A percentile compares a stretch with the other conserved stretches of the same genome.
Conservation (phyloP, 2,888 invertebrate species). For the Junonia oenone region DNA sequence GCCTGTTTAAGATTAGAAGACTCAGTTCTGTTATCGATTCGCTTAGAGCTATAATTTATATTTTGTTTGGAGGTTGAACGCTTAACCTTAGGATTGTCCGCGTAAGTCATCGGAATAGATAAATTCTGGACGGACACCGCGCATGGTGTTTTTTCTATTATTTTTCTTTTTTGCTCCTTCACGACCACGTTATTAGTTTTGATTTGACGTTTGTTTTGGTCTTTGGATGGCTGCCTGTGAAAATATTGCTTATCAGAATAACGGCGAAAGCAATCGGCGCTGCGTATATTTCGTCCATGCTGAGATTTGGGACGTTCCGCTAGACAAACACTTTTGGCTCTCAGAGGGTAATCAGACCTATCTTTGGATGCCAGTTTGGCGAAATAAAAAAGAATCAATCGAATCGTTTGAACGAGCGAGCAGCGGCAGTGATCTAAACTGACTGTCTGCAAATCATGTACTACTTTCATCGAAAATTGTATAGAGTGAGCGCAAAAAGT, state of each 20-base stretch:
- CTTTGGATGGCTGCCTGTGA: constrained; percentile 36
- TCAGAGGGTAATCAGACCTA: constrained; percentile 44
- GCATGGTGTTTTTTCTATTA: constrained; percentile 58
- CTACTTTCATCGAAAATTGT: constrained; percentile 48
- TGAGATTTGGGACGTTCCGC: constrained; percentile 57
- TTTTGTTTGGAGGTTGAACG: constrained; percentile 58
- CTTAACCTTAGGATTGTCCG: constrained; percentile 48
- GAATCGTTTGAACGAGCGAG: constrained; percentile 40
- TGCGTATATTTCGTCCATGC: constrained; percentile 53
- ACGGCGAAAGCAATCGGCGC: constrained; percentile 53
- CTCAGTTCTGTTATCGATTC: constrained; percentile 61
- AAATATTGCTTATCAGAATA: constrained; percentile 48
- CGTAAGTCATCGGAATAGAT: constrained; percentile 68
- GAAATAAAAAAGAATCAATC: constrained; percentile 9
- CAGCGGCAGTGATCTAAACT: constrained; percentile 44
- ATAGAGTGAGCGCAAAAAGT: constrained; percentile 65
- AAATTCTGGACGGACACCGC: constrained; percentile 61
- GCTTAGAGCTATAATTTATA: constrained; percentile 38
- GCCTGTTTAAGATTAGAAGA: constrained; percentile 68
- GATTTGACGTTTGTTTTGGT: constrained; percentile 36
- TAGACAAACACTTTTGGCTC: constrained; percentile 64
- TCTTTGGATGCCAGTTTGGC: constrained; percentile 49
- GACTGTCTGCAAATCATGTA: constrained; percentile 58
- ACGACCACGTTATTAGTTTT: constrained; percentile 43
- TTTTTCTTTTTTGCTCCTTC: constrained; percentile 56